A percentile compares a stretch with the other conserved stretches of the same genome.
Conservation (phyloP, 2,797 vertebrate species). For the Protonibea diacanthus region DNA sequence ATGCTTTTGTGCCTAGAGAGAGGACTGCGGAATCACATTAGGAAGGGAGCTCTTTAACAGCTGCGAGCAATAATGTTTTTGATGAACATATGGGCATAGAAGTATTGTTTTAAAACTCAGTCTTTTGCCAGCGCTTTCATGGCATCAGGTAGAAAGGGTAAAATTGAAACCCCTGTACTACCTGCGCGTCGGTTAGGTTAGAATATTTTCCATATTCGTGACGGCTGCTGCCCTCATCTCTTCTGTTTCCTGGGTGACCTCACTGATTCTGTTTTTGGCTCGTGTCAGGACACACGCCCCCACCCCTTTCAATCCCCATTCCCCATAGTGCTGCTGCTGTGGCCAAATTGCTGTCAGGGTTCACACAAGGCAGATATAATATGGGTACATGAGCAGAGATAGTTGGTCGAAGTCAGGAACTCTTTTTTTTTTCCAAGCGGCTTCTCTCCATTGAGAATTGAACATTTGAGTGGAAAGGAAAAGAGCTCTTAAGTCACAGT, state of each 20-base stretch:
- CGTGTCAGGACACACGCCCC: slow-evolving; percentile 35
- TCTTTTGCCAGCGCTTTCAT: not conserved
- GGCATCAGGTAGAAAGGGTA: not conserved
- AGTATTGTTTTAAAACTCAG: not conserved
- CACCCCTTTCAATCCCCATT: slow-evolving; percentile 34
- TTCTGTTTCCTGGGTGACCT: slow-evolving; percentile 36
- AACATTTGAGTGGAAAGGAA: slow-evolving; percentile 66
- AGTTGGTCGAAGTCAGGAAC: slow-evolving; percentile 64
- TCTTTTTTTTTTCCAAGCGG: slow-evolving; percentile 61
- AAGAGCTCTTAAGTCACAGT: slow-evolving; percentile 72
- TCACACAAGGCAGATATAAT: slow-evolving; percentile 58
- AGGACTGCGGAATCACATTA: slow-evolving; percentile 5
- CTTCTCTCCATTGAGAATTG: slow-evolving; percentile 65
- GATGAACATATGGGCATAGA: not conserved
- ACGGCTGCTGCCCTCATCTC: slow-evolving; percentile 17
- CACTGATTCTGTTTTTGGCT: slow-evolving; percentile 50
- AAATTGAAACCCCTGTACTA: slow-evolving; percentile 1
- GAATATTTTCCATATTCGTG: not conserved
- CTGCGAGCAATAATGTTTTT: not conserved
- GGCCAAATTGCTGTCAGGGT: slow-evolving; percentile 70
- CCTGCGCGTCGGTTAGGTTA: not conserved
- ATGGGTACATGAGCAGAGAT: slow-evolving; percentile 65
- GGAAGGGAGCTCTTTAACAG: slow-evolving; percentile 8
- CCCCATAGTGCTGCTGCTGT: slow-evolving; percentile 43
- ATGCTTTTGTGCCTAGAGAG: slow-evolving; percentile 5